phyloP scores from a whole-genome alignment of 2,797 vertebrate genomes.

The Psittacula echo region DNA sequence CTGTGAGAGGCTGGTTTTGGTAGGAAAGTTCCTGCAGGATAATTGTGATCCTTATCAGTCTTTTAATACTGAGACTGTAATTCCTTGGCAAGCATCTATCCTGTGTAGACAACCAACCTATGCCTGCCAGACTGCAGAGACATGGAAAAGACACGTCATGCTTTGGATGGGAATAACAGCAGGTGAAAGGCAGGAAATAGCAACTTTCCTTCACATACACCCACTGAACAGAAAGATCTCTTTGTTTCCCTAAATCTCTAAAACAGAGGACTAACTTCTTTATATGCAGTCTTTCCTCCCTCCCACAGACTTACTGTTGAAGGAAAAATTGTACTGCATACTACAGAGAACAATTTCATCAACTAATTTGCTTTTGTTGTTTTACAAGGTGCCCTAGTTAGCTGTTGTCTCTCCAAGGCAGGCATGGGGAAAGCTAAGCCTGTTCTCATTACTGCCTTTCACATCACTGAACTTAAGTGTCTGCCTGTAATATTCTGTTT shows the following conservation, averaged over 20 bases:
- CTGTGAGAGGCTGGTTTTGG: background rate
- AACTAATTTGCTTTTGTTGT: conserved; percentile 44
- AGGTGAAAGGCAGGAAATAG: background rate
- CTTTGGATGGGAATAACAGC: background rate
- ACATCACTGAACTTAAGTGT: background rate
- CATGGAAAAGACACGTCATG: fast-evolving
- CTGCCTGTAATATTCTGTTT: background rate
- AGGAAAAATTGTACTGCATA: background rate
- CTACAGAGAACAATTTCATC: background rate
- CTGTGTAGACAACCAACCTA: background rate
- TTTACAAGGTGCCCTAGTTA: conserved; percentile 4
- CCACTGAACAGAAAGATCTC: background rate
- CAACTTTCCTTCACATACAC: background rate
- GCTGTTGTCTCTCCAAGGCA: background rate
- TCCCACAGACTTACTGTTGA: background rate
- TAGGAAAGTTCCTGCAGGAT: background rate
- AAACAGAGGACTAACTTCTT: background rate
- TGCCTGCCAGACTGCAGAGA: background rate
- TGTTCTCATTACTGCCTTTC: background rate
- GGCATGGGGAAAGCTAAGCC: background rate
- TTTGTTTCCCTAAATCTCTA: background rate
- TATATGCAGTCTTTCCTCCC: background rate
- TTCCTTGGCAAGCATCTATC: background rate
- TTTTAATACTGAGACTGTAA: background rate
- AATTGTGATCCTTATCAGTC: background rate